phyloP scores from a whole-genome alignment of 1,140 invertebrate genomes.

The Metaphire vulgaris region DNA sequence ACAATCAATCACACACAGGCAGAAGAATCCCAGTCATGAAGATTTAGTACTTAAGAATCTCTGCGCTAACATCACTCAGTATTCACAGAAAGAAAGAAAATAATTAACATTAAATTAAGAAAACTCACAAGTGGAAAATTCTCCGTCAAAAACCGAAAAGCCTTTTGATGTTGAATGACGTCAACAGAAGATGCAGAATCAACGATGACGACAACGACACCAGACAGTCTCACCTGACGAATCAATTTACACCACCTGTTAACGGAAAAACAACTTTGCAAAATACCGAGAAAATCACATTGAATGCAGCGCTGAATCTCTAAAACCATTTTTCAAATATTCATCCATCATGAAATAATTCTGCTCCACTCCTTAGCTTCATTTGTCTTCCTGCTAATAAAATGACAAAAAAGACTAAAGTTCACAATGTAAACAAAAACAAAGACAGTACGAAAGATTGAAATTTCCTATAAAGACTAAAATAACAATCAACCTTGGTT shows the following conservation, averaged over 20 bases:
- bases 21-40: neutral
- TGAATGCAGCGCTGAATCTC: too few relatives aligned
- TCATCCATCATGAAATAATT: too few relatives aligned
- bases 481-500: too few relatives aligned
- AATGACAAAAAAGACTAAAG: too few relatives aligned
- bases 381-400: too few relatives aligned
- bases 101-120: neutral
- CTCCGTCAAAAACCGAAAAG: neutral
- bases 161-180: neutral
- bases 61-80: neutral
- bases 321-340: too few relatives aligned
- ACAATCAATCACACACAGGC: neutral
- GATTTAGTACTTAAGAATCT: constrained; percentile 39
- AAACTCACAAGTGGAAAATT: neutral
- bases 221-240: constrained; percentile 62
- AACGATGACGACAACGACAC: constrained; percentile 67
- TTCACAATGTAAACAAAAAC: too few relatives aligned
- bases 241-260: constrained; percentile 73
- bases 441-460: too few relatives aligned
- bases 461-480: too few relatives aligned
- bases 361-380: too few relatives aligned
- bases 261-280: too few relatives aligned
- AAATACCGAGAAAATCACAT: too few relatives aligned
- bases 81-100: neutral
- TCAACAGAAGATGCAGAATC: constrained; percentile 54